Base-by-base conservation (phyloP, 2,797 vertebrate genomes). In the Pseudochaenichthys georgianus region DNA sequence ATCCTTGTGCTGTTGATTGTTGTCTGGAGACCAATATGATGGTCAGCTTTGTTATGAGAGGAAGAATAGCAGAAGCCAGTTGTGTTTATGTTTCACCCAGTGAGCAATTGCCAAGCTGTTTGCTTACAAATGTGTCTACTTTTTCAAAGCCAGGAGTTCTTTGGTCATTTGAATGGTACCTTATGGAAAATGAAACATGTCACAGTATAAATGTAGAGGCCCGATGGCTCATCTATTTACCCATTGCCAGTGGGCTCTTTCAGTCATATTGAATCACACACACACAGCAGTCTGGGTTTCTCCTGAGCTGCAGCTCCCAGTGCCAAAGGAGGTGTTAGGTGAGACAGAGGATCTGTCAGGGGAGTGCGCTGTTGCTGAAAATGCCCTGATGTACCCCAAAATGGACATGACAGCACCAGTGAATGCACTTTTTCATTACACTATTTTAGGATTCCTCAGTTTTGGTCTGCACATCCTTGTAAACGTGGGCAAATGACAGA, bases 1-100 rank as follows among this genome's bases (percentile, higher is more conserved):
- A 90, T 74, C 93, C 89, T 92, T 94, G 87, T 82, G 88, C 72
- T 91, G 94, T 86, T 93, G 84, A 13, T 68, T 92, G 86, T 52
- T 91, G 85, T 51, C 58, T 48, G 53, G 73, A 75, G 76, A 75
- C 65, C 64, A 58, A 69, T 82, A 72, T 41, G 28, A 23, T 62
- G 60, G 65, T 65, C 62, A 21, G 38, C 57, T 64, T 42, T 73
- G 62, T 52, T 13, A 28, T 66, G 41, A 59, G 51, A 54, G 31
- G 59, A 55, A 75, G 57, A 70, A 47, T 31, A 63, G 58, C 1
- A 1, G 64, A 70, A 69, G 65, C 19, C 67, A 53, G 72, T 62
- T 53, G 45, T 85, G 78, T 87, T 91, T 87, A 73, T 77, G 67
- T 75, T 83, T 78, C 70, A 74, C 70, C 31, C 54, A 53, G 70